Percentiles rank a stretch among this genome's conserved stretches.
phyloP scores from a whole-genome alignment of 2,797 vertebrate species.

The Spea hammondii region DNA sequence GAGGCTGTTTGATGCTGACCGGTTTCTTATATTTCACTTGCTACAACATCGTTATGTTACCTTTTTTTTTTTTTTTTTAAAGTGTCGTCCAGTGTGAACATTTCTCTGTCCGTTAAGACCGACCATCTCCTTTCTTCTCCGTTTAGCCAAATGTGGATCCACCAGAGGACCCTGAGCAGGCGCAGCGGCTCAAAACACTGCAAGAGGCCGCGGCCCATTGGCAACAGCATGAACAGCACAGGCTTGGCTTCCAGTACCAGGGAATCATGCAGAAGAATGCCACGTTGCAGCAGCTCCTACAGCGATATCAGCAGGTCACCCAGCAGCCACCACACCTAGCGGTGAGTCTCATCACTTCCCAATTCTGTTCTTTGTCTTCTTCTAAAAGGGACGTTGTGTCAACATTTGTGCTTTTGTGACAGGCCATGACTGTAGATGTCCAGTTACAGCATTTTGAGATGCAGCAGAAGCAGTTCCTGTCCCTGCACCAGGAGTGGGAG shows the following conservation, averaged over 20 bases:
- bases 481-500: conserved; percentile 90
- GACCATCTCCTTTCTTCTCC: conserved; percentile 43
- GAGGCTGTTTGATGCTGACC: background rate
- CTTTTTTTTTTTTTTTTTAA: too few relatives aligned
- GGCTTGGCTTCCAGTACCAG: conserved; percentile 91
- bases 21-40: background rate
- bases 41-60: background rate
- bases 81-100: too few relatives aligned
- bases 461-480: conserved; percentile 87
- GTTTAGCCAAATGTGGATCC: conserved; percentile 65
- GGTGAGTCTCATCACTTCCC: conserved; percentile 61
- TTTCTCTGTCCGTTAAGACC: too few relatives aligned
- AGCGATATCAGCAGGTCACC: conserved; percentile 88
- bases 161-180: conserved; percentile 83
- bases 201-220: conserved; percentile 94
- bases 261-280: conserved; percentile 95
- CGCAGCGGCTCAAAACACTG: conserved; percentile 85
- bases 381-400: background rate
- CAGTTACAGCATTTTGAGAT: conserved; percentile 87
- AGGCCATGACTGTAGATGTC: conserved; percentile 88
- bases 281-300: conserved; percentile 88
- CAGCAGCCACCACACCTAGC: conserved; percentile 85
- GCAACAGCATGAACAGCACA: conserved; percentile 95
- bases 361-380: background rate
- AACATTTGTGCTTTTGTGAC: conserved; percentile 1